A percentile compares a stretch with the other conserved stretches of the same genome.
Evolutionary conservation across 2,888 invertebrate genomes (phyloP).

Genomic region (Parascotia fuliginaria): DNA sequence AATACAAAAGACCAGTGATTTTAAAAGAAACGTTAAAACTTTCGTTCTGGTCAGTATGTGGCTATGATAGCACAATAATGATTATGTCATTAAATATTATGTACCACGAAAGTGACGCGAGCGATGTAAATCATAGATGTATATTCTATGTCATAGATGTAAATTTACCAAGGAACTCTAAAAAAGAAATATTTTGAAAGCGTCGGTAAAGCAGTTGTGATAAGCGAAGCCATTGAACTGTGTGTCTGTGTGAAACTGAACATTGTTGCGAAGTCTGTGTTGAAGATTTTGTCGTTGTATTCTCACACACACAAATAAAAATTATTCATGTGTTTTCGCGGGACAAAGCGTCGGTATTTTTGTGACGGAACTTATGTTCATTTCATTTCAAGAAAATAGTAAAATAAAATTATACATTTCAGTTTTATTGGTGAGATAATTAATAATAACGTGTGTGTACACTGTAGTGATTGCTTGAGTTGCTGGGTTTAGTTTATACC

Average conservation of each 20-base stretch:
- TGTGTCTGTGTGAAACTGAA: too few species aligned
- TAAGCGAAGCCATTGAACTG: conserved; percentile 49
- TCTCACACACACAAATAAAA: conserved; percentile 46
- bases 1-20: too few species aligned
- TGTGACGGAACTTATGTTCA: conserved; percentile 69
- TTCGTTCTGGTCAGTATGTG: too few species aligned
- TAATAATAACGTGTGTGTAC: conserved; percentile 33
- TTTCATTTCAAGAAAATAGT: conserved; percentile 50
- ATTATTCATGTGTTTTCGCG: conserved; percentile 71
- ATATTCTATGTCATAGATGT: too few species aligned
- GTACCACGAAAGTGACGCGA: too few species aligned
- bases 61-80: too few species aligned
- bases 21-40: too few species aligned
- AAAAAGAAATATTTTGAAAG: conserved; percentile 45
- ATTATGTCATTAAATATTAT: too few species aligned
- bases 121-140: too few species aligned
- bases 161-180: neutral
- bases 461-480: conserved; percentile 28
- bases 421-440: conserved; percentile 48
- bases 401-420: conserved; percentile 36
- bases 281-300: conserved; percentile 30
- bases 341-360: conserved; percentile 59
- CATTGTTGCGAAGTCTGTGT: too few species aligned
- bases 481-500: conserved; percentile 37
- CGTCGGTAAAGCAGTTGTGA: conserved; percentile 47